A percentile compares a stretch with the other conserved stretches of the same genome.
Conservation (phyloP, 1,140 invertebrate species). For the Periplaneta americana region DNA sequence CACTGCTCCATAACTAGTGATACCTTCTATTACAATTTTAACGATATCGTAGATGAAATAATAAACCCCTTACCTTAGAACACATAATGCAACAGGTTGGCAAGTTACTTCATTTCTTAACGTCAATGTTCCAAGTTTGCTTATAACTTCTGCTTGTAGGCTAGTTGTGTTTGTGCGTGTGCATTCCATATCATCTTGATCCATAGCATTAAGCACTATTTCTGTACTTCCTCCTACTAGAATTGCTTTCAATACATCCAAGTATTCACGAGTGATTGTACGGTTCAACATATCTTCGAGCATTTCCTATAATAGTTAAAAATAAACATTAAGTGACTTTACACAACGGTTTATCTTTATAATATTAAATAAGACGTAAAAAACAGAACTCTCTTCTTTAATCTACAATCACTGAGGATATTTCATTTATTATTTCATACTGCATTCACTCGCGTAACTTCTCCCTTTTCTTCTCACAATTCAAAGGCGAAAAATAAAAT, state of each 20-base stretch:
- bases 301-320: conserved; percentile 52
- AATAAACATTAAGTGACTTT: no score
- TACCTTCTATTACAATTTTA: no score
- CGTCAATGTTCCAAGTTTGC: conserved; percentile 64
- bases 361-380: no score
- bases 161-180: neutral
- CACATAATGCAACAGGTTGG: conserved; percentile 55
- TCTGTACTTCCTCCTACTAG: conserved; percentile 42
- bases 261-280: conserved; percentile 79
- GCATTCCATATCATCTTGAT: conserved; percentile 18
- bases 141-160: conserved; percentile 55
- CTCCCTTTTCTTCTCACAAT: no score
- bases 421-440: no score
- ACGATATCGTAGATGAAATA: no score
- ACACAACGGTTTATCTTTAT: no score
- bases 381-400: no score
- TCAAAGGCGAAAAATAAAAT: no score
- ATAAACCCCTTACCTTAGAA: conserved; percentile 54
- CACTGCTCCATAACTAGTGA: no score
- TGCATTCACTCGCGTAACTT: no score
- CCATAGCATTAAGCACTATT: conserved; percentile 18
- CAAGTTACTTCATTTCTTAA: conserved; percentile 57
- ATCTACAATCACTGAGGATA: no score
- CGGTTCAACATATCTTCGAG: conserved; percentile 83
- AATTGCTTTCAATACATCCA: conserved; percentile 72